Conservation (phyloP, 2,888 invertebrate species). For the Antheraea yamamai region DNA sequence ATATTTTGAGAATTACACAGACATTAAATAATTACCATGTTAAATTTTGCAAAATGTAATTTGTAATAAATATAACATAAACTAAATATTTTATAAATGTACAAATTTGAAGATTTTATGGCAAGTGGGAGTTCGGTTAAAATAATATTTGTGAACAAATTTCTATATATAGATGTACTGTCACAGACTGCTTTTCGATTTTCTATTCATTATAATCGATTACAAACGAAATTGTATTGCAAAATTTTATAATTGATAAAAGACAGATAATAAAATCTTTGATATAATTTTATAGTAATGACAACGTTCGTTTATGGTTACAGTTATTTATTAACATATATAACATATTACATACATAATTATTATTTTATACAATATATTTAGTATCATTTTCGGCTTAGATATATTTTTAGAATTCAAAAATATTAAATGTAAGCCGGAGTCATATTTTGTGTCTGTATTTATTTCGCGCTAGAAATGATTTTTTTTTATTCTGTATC, state of each 20-base stretch:
- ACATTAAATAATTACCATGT: not conserved
- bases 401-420: not conserved
- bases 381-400: not conserved
- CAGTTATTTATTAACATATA: not conserved
- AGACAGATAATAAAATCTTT: not conserved
- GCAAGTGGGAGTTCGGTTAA: not conserved
- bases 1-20: not conserved
- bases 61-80: not conserved
- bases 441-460: not conserved
- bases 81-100: not conserved
- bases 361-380: not conserved
- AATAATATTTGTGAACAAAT: slow-evolving; percentile 47
- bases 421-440: not conserved
- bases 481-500: slow-evolving; percentile 25
- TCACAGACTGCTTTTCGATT: not conserved
- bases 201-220: not conserved
- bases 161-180: slow-evolving; percentile 31
- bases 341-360: not conserved
- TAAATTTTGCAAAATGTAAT: not conserved
- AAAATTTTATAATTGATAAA: not conserved
- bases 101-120: not conserved
- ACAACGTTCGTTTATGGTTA: not conserved
- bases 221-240: not conserved
- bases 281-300: not conserved
- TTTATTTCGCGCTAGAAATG: not conserved